phyloP scores from a whole-genome alignment of 2,797 vertebrate species.

The Fringilla coelebs region DNA sequence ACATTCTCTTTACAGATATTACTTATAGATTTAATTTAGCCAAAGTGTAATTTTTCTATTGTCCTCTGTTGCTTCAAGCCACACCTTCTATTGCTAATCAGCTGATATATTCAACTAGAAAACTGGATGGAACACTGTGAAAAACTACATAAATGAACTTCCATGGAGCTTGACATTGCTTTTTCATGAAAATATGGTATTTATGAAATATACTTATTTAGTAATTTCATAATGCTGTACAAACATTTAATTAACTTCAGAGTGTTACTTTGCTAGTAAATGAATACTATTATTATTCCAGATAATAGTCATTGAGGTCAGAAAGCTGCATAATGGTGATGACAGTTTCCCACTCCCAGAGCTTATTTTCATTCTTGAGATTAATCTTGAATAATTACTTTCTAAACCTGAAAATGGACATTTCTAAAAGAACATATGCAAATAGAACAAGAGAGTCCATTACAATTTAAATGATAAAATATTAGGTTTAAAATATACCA shows the following conservation, averaged over 20 bases:
- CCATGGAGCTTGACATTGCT: neutral
- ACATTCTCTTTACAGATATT: neutral
- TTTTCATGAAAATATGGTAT: neutral
- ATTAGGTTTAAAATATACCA: neutral
- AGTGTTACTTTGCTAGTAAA: neutral
- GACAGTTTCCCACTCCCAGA: neutral
- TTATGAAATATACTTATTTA: neutral
- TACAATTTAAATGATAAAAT: neutral
- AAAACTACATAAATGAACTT: neutral
- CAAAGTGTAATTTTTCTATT: neutral
- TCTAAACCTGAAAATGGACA: neutral
- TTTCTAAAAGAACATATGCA: neutral
- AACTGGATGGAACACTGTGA: neutral
- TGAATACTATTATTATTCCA: neutral
- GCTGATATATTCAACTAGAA: neutral
- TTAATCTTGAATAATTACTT: neutral
- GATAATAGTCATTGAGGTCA: neutral
- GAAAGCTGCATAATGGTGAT: neutral
- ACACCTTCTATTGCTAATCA: neutral
- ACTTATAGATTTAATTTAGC: neutral
- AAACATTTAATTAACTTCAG: neutral
- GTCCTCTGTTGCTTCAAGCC: neutral
- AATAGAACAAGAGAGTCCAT: neutral
- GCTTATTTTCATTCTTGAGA: neutral
- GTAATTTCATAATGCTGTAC: neutral